Evolutionary conservation across 2,113 vertebrate genomes (phyloP), one percentile per base, ranked within the genome.

Genomic region (Acinonyx jubatus): DNA sequence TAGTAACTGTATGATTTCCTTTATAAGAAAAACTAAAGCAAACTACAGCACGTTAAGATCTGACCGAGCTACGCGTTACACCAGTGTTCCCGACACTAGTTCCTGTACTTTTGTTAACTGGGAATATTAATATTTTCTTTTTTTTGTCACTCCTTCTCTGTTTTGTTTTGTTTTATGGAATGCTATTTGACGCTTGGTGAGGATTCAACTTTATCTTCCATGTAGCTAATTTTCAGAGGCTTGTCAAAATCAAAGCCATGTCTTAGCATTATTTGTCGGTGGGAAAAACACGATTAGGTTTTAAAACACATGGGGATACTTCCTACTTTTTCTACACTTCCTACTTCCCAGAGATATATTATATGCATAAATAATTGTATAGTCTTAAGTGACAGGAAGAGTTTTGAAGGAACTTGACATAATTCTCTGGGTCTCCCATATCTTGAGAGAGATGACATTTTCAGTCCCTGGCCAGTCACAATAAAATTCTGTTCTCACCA

Each of bases 211-310:
- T 89, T 66, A 79, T 66, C 80, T 93, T 88, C 69, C n/a, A 87
- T n/a, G 27, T 4, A 82, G 82, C 87, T 79, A 82, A 95, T 68
- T 86, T 68, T 82, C 76, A 94, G 52, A 94, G 21, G 21, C 90
- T 87, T 68, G 41, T 95, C 83, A 94, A 97, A 98, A 96, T 92
- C 69, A 92, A 97, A 98, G 88, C 31, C 21, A 41, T 69, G 14
- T 73, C 55, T 96, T 61, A 76, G 69, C 65, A 94, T 94, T 96
- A 96, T 74, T 80, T 91, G 66, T 61, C 93, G 89, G 90, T 57
- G 90, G 33, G 41, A 85, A 61, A 82, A 50, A 83, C 31, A 16
- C 48, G 36, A 96, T 92, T 93, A 38, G 80, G 29, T 91, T 96
- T 97, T 5, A 74, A 85, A 95, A 94, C 14, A 38, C 80, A 86